phyloP scores from a whole-genome alignment of 1,140 invertebrate species.

The Heliconius himera region DNA sequence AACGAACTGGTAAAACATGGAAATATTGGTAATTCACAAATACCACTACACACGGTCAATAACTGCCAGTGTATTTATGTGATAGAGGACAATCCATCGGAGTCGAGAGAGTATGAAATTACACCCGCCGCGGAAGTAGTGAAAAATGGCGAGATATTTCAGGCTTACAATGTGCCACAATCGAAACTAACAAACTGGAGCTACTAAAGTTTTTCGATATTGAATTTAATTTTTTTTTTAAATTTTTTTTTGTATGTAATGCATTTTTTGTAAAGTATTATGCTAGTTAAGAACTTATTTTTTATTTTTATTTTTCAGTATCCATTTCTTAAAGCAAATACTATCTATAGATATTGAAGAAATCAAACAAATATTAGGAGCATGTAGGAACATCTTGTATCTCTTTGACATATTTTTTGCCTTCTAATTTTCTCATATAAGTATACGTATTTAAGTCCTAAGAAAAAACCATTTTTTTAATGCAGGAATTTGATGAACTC shows the following conservation, averaged over 20 bases:
- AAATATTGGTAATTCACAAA: slow-evolving; percentile 12
- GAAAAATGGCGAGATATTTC: slow-evolving; percentile 47
- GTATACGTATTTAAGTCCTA: too few species aligned
- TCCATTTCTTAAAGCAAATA: too few species aligned
- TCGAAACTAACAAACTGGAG: slow-evolving; percentile 43
- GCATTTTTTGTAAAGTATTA: too few species aligned
- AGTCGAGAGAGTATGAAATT: slow-evolving; percentile 43
- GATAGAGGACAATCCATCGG: slow-evolving; percentile 19
- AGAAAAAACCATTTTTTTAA: background rate
- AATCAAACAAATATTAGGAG: too few species aligned
- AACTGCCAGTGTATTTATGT: slow-evolving; percentile 17
- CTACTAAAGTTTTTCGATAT: slow-evolving; percentile 12
- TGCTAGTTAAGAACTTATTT: too few species aligned
- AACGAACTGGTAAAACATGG: background rate
- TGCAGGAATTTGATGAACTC: too few species aligned
- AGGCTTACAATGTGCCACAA: slow-evolving; percentile 41
- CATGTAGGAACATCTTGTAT: too few species aligned
- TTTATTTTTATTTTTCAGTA: too few species aligned
- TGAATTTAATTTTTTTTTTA: slow-evolving; percentile 36
- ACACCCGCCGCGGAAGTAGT: slow-evolving; percentile 36
- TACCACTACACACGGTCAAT: slow-evolving; percentile 9
- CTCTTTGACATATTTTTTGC: too few species aligned
- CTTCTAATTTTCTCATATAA: too few species aligned
- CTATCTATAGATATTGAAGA: too few species aligned
- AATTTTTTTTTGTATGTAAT: too few species aligned